Evolutionary conservation across 1,140 invertebrate genomes (phyloP), one percentile per base, ranked within the genome.

Genomic region (Berghia stephanieae): DNA sequence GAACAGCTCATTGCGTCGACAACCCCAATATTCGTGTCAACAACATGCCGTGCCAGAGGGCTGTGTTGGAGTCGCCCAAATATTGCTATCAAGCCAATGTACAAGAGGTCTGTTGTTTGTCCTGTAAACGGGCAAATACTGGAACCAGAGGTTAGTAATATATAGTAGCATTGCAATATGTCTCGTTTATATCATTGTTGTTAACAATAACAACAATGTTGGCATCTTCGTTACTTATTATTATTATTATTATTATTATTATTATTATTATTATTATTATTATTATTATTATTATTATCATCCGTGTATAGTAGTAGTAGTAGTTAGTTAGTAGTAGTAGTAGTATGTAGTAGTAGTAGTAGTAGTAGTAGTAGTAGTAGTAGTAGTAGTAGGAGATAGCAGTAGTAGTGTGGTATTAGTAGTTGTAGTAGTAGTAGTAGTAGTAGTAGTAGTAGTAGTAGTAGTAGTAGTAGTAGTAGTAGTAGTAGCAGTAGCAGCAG

Each of bases 121-220:
- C 63, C 8, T 67, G 63, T 27, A 31, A 38, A 38, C 8, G 8
- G 34, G 24, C 8, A 8, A 67, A 67, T 38, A 36, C 36, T 36
- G 63, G 63, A 67, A 67, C 24, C 8, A 67, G 13, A 67, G 63
- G 63, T 38, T 10, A 49, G n/a, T n/a, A n/a, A n/a, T n/a, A n/a
- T n/a, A n/a, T n/a, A n/a, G n/a, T n/a, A n/a, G n/a, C n/a, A n/a
- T n/a, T n/a, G n/a, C n/a, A n/a, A n/a, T n/a, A n/a, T n/a, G n/a
- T n/a, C n/a, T n/a, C n/a, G n/a, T n/a, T n/a, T n/a, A n/a, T n/a
- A n/a, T n/a, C n/a, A n/a, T n/a, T n/a, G n/a, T n/a, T n/a, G 34
- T 67, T 38, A 36, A 67, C 63, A 38, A 1, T 38, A 38, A 67
- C 2, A 38, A 36, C 36, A 34, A 8, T 21, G 34, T 36, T 2